A percentile compares a stretch with the other conserved stretches of the same genome.
Evolutionary conservation across 2,797 vertebrate species (phyloP).

Genomic region (Pipistrellus kuhlii): DNA sequence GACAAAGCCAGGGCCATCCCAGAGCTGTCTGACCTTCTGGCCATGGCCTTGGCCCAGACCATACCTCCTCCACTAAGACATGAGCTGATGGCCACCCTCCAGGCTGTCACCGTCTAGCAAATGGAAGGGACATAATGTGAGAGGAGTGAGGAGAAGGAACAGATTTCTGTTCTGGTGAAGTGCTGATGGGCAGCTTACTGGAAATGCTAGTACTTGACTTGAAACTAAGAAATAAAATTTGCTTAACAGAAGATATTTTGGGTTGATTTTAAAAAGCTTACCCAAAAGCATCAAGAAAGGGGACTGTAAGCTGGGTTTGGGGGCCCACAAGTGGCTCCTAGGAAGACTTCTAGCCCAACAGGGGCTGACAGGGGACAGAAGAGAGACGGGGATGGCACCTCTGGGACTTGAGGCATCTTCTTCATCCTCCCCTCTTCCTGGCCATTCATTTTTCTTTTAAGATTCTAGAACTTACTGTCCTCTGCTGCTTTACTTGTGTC

Average conservation of each 20-base stretch:
- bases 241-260: background rate
- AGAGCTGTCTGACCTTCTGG: background rate
- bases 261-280: background rate
- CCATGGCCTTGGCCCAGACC: background rate
- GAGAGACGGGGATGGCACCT: background rate
- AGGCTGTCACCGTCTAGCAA: no score
- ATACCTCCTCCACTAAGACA: background rate
- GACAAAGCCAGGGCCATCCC: background rate
- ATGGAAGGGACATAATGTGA: rapidly evolving
- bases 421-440: background rate
- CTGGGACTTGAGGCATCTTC: background rate
- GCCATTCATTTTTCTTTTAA: background rate
- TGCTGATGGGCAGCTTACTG: background rate
- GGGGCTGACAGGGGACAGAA: background rate
- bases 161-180: background rate
- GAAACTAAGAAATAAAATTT: background rate
- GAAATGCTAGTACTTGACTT: background rate
- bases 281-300: background rate
- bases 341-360: background rate
- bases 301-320: background rate
- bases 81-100: background rate
- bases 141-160: rapidly evolving
- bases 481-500: background rate
- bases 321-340: background rate
- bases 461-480: background rate